phyloP scores from a whole-genome alignment of 2,797 vertebrate genomes.

The Limosa lapponica region DNA sequence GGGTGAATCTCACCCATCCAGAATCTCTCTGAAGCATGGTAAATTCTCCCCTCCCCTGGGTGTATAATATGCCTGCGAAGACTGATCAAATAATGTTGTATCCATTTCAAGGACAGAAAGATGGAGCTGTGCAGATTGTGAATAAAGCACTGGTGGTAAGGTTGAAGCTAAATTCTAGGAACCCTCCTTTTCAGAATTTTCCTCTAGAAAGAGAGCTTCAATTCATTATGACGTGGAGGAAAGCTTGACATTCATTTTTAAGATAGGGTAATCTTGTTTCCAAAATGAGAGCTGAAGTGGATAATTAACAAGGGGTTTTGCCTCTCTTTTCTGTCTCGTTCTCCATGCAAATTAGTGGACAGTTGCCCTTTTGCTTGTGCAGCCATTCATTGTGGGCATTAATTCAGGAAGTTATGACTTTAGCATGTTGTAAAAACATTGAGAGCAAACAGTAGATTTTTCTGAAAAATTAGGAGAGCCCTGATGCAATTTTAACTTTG shows the following conservation, averaged over 20 bases:
- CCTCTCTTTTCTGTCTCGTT: background rate
- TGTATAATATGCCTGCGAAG: background rate
- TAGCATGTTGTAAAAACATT: background rate
- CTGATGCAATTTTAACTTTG: background rate
- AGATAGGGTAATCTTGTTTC: background rate
- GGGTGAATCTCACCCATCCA: background rate
- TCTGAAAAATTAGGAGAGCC: background rate
- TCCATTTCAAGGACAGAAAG: background rate
- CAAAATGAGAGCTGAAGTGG: background rate
- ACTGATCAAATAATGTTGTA: background rate
- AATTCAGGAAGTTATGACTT: background rate
- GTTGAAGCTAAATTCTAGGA: background rate
- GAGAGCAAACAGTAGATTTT: background rate
- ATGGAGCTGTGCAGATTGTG: background rate
- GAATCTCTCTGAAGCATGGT: background rate
- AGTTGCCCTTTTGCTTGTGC: background rate
- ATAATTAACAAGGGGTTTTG: background rate
- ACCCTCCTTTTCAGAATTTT: background rate
- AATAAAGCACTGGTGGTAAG: background rate
- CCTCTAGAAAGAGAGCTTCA: background rate
- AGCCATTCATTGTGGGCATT: background rate
- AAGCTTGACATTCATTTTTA: background rate
- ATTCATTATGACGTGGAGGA: background rate
- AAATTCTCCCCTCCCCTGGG: background rate
- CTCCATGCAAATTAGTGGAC: background rate